These are phyloP conservation scores for Neodiprion fabricii DNA, from an alignment of 1,140 invertebrate genomes.

Conservation along the genomic window DNA sequence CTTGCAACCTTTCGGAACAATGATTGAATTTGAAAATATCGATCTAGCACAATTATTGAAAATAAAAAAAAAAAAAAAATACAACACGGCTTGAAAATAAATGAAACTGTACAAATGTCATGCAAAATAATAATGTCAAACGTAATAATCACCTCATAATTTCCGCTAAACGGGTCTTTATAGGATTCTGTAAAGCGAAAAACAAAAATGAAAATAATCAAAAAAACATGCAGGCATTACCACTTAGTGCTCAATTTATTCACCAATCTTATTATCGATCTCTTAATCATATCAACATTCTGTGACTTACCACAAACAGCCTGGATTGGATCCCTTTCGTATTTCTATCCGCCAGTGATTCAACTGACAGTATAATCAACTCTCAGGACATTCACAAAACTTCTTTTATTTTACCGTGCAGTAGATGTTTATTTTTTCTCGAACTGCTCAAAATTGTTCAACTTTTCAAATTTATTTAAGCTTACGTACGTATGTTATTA, in stretches of 20 bases:
- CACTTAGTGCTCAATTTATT: too few relatives aligned
- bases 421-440: too few relatives aligned
- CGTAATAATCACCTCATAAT: conserved; percentile 1
- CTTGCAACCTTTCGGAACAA: neutral
- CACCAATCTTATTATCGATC: too few relatives aligned
- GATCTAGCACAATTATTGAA: neutral
- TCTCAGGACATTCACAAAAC: too few relatives aligned
- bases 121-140: neutral
- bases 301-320: neutral
- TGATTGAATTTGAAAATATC: neutral
- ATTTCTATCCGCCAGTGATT: neutral
- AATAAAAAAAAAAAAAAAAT: neutral
- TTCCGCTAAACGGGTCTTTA: neutral
- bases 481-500: too few relatives aligned
- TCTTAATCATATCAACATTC: too few relatives aligned
- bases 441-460: too few relatives aligned
- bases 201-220: neutral
- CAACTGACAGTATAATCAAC: too few relatives aligned
- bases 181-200: neutral
- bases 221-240: neutral
- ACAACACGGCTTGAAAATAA: neutral
- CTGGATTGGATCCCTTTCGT: neutral
- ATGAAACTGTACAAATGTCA: neutral
- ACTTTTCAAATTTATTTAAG: too few relatives aligned
- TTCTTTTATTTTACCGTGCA: too few relatives aligned